Conservation (phyloP, 2,113 vertebrate genomes). For the Odocoileus virginianus region DNA sequence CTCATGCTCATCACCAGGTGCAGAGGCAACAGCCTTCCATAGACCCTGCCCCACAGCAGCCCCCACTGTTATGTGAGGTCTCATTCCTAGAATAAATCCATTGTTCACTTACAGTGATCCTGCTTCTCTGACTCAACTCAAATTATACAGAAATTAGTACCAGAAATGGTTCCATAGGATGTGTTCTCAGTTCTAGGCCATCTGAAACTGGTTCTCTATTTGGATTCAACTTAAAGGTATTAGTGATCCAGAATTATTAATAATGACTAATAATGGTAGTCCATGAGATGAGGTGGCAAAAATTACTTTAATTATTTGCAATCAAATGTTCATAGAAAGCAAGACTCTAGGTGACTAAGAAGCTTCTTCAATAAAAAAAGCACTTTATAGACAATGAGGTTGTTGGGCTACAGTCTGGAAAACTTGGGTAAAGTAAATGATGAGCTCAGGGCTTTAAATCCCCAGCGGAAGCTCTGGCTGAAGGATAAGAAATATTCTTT, state of each 20-base stretch:
- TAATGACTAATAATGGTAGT: neutral
- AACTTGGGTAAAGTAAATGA: neutral
- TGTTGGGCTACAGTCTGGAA: neutral
- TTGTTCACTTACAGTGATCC: neutral
- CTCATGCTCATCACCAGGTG: neutral
- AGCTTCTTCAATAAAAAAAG: neutral
- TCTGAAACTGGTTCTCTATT: neutral
- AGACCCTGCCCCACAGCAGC: neutral
- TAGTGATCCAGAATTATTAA: neutral
- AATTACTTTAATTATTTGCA: neutral
- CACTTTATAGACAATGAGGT: neutral
- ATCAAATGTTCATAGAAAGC: neutral
- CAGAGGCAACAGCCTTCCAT: neutral
- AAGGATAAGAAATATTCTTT: neutral
- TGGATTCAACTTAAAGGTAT: neutral
- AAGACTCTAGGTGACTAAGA: neutral
- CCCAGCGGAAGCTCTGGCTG: neutral
- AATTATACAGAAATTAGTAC: neutral
- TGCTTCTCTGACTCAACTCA: neutral
- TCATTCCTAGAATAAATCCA: neutral
- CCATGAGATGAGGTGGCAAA: neutral
- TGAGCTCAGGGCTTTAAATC: neutral
- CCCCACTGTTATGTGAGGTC: accelerated
- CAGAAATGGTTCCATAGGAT: neutral
- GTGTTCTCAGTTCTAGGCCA: neutral